Evolutionary conservation across 2,113 vertebrate species (phyloP).

Genomic region (Manacus vitellinus): DNA sequence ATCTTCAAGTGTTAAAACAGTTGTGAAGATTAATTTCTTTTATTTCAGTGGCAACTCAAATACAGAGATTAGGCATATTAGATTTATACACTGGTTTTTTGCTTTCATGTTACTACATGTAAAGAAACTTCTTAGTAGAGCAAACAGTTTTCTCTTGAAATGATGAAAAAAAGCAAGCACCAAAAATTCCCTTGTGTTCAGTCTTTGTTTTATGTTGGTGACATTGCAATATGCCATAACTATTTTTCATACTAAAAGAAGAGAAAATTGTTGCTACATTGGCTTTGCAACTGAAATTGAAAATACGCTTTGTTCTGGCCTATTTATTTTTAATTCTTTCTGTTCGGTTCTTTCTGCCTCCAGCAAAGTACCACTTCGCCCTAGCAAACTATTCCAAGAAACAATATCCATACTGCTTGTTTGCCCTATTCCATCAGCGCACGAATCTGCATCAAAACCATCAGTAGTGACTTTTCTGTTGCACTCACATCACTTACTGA

Average conservation of each 20-base stretch:
- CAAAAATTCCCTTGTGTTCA: not conserved
- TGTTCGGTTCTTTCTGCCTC: slow-evolving; percentile 35
- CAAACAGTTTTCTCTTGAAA: not conserved
- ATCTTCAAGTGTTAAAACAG: not conserved
- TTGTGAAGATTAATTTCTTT: not conserved
- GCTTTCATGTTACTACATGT: not conserved
- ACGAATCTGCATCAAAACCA: not conserved
- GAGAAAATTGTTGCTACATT: slow-evolving; percentile 19
- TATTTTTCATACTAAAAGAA: slow-evolving; percentile 53
- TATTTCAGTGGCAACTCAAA: not conserved
- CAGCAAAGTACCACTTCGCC: slow-evolving; percentile 19
- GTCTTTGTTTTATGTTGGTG: not conserved
- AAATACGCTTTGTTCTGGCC: slow-evolving; percentile 59
- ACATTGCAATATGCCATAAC: not conserved
- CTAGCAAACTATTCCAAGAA: slow-evolving; percentile 12
- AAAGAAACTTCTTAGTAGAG: not conserved
- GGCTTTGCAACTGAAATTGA: slow-evolving; percentile 55
- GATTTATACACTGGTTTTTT: not conserved
- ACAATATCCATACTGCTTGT: not conserved
- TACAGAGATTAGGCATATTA: not conserved
- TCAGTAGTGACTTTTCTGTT: not conserved
- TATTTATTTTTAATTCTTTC: slow-evolving; percentile 70
- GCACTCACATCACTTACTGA: not conserved
- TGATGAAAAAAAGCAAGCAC: not conserved
- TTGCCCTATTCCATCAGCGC: not conserved